These are phyloP conservation scores for Odontesthes bonariensis DNA, from an alignment of 2,113 vertebrate genomes.

Conservation along the genomic window DNA sequence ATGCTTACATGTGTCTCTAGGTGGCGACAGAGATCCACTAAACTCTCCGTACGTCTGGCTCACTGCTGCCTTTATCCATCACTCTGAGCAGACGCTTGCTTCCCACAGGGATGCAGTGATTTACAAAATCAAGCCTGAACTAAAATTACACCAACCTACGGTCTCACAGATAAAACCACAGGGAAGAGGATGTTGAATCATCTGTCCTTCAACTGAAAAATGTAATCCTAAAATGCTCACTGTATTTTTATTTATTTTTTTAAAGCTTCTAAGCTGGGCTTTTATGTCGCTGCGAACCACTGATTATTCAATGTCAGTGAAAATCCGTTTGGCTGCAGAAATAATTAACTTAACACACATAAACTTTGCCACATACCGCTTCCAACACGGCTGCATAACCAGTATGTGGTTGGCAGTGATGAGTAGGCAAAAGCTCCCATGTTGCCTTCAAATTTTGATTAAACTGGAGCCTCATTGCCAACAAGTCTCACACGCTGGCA, in stretches of 20 bases:
- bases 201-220: slow-evolving; percentile 11
- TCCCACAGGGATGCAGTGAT: slow-evolving; percentile 30
- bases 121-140: slow-evolving; percentile 20
- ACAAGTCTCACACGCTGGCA: slow-evolving; percentile 45
- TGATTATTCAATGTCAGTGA: not conserved
- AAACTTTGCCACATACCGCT: not conserved
- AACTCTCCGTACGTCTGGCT: accelerated
- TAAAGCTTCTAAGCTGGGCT: not conserved
- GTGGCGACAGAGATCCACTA: slow-evolving; percentile 74
- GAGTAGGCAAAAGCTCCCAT: slow-evolving; percentile 8
- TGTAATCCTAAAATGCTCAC: not conserved
- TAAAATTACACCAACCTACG: slow-evolving; percentile 42
- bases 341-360: slow-evolving; percentile 19
- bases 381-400: not conserved
- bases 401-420: slow-evolving; percentile 27
- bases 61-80: not conserved
- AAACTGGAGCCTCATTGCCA: slow-evolving; percentile 57
- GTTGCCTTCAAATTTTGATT: slow-evolving; percentile 55
- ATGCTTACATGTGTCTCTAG: slow-evolving; percentile 39
- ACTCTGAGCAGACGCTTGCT: slow-evolving; percentile 17
- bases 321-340: slow-evolving; percentile 10
- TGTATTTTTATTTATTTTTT: not conserved
- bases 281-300: not conserved
- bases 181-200: slow-evolving; percentile 11
- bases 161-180: slow-evolving; percentile 20